A percentile compares a stretch with the other conserved stretches of the same genome.
These are phyloP conservation scores for Eptatretus atami DNA, from an alignment of 2,797 vertebrate genomes.

Conservation along the genomic window DNA sequence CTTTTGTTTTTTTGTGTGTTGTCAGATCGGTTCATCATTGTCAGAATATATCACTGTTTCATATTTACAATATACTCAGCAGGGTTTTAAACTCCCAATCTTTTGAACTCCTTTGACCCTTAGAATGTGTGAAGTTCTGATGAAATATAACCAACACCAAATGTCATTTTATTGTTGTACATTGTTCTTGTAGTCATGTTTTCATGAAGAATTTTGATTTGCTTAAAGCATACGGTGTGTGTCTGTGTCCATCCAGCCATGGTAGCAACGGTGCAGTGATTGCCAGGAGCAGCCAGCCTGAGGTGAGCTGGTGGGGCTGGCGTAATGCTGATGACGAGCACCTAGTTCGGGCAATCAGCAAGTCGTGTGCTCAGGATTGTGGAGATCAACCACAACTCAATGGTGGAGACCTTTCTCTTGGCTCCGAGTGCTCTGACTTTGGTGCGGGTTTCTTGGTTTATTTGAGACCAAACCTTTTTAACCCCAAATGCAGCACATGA, in stretches of 20 bases:
- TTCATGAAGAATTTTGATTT: background rate
- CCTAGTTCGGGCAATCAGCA: slow-evolving; percentile 70
- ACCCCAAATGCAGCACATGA: too few relatives aligned
- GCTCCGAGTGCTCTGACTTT: too few relatives aligned
- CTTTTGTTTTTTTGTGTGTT: too few relatives aligned
- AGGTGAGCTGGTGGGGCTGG: slow-evolving; percentile 99
- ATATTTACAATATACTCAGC: too few relatives aligned
- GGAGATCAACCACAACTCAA: too few relatives aligned
- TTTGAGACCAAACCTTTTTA: too few relatives aligned
- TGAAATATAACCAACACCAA: background rate
- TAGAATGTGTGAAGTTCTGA: background rate
- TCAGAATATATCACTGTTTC: too few relatives aligned
- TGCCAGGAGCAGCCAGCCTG: slow-evolving; percentile 74
- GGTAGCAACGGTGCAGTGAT: slow-evolving; percentile 71
- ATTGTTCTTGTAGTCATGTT: background rate
- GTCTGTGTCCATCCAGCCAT: slow-evolving; percentile 23
- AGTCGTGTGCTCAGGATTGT: slow-evolving; percentile 47
- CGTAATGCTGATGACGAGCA: slow-evolving; percentile 80
- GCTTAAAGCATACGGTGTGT: background rate
- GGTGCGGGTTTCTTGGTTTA: too few relatives aligned
- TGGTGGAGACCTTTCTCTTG: too few relatives aligned
- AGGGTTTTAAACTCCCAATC: background rate
- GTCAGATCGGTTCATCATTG: too few relatives aligned
- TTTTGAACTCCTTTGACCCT: background rate
- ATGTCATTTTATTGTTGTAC: background rate